Base-by-base conservation (phyloP, 2,888 invertebrate genomes). In the Lucinisca nassula region DNA sequence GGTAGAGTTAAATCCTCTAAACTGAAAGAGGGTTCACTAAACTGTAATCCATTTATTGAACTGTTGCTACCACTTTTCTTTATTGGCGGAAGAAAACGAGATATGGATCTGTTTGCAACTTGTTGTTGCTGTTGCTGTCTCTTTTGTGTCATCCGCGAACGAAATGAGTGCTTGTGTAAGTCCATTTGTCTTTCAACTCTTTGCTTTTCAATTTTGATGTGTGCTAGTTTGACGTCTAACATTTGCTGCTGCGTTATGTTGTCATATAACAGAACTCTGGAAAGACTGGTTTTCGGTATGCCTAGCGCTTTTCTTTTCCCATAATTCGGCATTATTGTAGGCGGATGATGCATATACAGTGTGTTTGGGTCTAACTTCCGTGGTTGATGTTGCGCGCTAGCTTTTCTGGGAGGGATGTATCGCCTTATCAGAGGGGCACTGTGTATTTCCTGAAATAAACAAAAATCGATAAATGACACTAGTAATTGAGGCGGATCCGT, bases 211-310 rank as follows among this genome's bases (percentile, higher is more conserved):
- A 92, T 85, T 58, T 90, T 90, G 6, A 95, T 91, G 30, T 92
- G 81, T 0, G 92, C 91, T 21, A 95, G 76, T 83, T 94, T 93
- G 21, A 93, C 93, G 67, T 94, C 93, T 32, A 95, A 90, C 91
- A 95, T 93, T 82, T 94, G 94, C 73, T 95, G 94, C 83, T 95
- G 95, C 10, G 94, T 95, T 0, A 94, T 93, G 77, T 95, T 95
- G 87, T 95, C 95, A 79, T 95, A 95, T 0, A 95, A 91, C 24
- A 95, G 86, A 0, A 95, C 95, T 17, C 94, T 89, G 0, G 94
- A 92, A 12, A 95, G 75, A 40, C 92, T 94, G 0, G 95, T 92
- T 79, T 95, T 95, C n/a, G 94, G 94, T 38, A 92, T 82, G 0
- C 92, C 87, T n/a, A 89, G 78, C 38, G 78, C 86, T 6, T 89